Base-by-base conservation (phyloP, 1,140 invertebrate genomes). In the Drosophila repleta region DNA sequence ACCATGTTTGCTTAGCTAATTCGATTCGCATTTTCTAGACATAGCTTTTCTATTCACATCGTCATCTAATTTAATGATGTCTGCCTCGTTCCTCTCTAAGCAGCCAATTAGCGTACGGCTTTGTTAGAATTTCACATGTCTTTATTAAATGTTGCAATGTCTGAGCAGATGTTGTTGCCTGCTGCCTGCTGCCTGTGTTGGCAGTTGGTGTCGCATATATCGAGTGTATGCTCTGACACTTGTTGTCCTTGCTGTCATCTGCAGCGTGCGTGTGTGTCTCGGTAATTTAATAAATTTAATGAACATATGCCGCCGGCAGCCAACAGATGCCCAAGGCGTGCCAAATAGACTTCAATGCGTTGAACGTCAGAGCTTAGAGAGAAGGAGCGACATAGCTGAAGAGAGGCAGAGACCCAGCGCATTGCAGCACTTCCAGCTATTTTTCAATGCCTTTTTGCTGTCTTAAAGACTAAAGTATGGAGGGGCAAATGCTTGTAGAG, bases 201-300 rank as follows among this genome's bases (percentile, higher is more conserved):
- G 4, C 29, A 2, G 1, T 11, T 26, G 11, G 46, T 48, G 43
- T 8, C 29, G 17, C 52, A 18, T 17, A 24, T 55, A 46, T 29
- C 32, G 20, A 39, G 21, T 48, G 21, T 48, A 48, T 64, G 52
- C 57, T 45, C 45, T 67, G 55, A 35, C 48, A 63, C 68, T 24
- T 71, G 63, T 46, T 58, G 55, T 56, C 39, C 35, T 51, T 46
- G 43, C 41, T 61, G 48, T 60, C 70, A 41, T 63, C 21, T 57
- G 46, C 24, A 74, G 77, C 55, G 81, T 39, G n/a, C 7, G 39
- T 41, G 39, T 24, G 46, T 26, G 46, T 21, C 17, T 46, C 55
- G 18, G 79, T 88, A 87, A 87, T 82, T 88, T 87, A 87, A 87
- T 87, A 82, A 82, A 88, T 87, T 88, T 88, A 87, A 87, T 87